Conservation (phyloP, 2,888 invertebrate species). For the Hirtodrosophila confusa region DNA sequence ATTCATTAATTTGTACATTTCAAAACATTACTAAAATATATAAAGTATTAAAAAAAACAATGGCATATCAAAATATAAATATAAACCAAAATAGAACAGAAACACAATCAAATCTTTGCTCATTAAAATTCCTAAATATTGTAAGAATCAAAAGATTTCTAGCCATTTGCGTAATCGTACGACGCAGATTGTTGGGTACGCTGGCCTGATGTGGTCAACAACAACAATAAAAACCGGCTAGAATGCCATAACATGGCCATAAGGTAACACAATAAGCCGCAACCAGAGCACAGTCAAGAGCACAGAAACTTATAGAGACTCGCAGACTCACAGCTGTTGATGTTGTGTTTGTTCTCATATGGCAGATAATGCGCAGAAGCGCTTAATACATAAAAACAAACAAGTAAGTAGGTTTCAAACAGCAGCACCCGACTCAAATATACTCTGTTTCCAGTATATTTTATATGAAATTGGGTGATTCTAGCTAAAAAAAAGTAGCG, state of each 20-base stretch:
- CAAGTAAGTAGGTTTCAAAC: not conserved
- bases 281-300: conserved; percentile 30
- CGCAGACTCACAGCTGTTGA: conserved; percentile 56
- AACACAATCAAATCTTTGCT: conserved; percentile 1
- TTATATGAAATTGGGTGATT: too few relatives aligned
- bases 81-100: conserved; percentile 15
- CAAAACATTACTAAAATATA: too few relatives aligned
- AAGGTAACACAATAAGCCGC: conserved; percentile 66
- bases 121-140: conserved; percentile 32
- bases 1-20: too few relatives aligned
- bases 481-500: too few relatives aligned
- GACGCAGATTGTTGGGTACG: conserved; percentile 54
- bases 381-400: conserved; percentile 25
- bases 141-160: conserved; percentile 27
- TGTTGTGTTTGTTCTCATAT: conserved; percentile 21
- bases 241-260: conserved; percentile 55
- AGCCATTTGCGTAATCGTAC: conserved; percentile 31
- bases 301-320: conserved; percentile 17
- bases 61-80: conserved; percentile 1
- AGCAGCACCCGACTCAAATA: too few relatives aligned
- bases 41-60: too few relatives aligned
- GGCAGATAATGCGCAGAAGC: conserved; percentile 73
- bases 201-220: conserved; percentile 41
- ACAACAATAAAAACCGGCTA: conserved; percentile 58
- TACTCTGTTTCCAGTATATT: too few relatives aligned